Evolutionary conservation across 2,797 vertebrate species (phyloP), one percentile per base, ranked within the genome.

Genomic region (Pogoniulus pusillus): DNA sequence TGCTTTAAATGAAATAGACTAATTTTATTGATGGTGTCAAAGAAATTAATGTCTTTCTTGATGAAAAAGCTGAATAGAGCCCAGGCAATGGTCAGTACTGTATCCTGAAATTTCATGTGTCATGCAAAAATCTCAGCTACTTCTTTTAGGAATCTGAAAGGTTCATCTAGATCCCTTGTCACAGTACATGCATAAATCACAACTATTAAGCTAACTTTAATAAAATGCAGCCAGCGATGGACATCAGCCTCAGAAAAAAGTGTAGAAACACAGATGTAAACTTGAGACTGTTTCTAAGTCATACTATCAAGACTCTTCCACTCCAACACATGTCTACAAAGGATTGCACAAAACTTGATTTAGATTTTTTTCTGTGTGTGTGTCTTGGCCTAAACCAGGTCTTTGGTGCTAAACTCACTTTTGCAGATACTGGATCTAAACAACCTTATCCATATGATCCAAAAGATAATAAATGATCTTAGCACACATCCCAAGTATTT

Each of bases 361-460:
- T 91, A 58, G 29, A 68, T 91, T 91, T 37, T 37, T 10, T 10
- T 37, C 37, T 37, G 35, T 10, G 8, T 70, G 27, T 77, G 15
- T 82, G 90, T 92, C 65, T 95, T 94, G 72, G 22, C 20, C 78
- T 86, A 54, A 68, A 73, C 78, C 54, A 90, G 19, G 91, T 80
- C 20, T 41, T 39, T 92, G 91, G 74, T 74, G 71, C 86, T n/a
- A 89, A 94, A 59, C n/a, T 93, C 39, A 43, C 60, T 94, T 96
- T 54, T 78, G 23, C n/a, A n/a, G n/a, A n/a, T 93, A 85, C 43
- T 35, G 29, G 68, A 80, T 80, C 53, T 91, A 43, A 95, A 55
- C 54, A 77, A 77, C 51, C 26, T 80, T 57, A 62, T 92, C 93
- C 90, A 58, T 78, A 57, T 66, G 77, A 49, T 85, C 43, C 32